Percentiles rank a stretch among this genome's conserved stretches.
phyloP scores from a whole-genome alignment of 2,888 invertebrate genomes.

The Flabesymbios commensalis region DNA sequence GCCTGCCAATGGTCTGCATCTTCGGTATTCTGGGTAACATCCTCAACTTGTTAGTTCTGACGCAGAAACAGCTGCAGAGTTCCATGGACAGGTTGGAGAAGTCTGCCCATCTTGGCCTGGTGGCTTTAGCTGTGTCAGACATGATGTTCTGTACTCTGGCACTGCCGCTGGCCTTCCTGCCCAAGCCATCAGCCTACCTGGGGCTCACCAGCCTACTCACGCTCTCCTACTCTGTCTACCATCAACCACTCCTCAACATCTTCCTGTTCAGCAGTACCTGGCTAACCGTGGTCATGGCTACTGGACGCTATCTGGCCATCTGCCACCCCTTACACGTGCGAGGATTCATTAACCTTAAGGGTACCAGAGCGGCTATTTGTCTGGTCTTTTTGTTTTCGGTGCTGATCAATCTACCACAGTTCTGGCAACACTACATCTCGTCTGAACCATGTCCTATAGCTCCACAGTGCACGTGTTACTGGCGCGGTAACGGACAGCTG shows the following conservation, averaged over 20 bases:
- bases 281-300: slow-evolving; percentile 17
- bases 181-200: not conserved
- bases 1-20: slow-evolving; percentile 5
- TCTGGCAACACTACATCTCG: slow-evolving; percentile 12
- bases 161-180: slow-evolving; percentile 8
- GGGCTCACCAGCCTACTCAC: slow-evolving; percentile 1
- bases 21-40: slow-evolving; percentile 21
- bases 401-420: slow-evolving; percentile 11
- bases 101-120: slow-evolving; percentile 13
- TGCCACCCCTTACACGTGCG: slow-evolving; percentile 15
- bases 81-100: slow-evolving; percentile 6
- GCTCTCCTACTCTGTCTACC: slow-evolving; percentile 15
- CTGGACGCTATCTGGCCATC: slow-evolving; percentile 15
- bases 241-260: slow-evolving; percentile 10
- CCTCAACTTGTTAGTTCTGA: slow-evolving; percentile 17
- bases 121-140: slow-evolving; percentile 17
- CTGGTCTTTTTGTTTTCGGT: slow-evolving; percentile 1
- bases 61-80: not conserved
- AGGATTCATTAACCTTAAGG: not conserved
- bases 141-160: slow-evolving; percentile 15
- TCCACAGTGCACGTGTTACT: slow-evolving; percentile 13
- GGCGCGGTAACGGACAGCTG: slow-evolving; percentile 1
- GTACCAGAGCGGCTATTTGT: not conserved
- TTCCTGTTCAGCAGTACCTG: slow-evolving; percentile 17
- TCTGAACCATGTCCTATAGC: too few species aligned